phyloP scores from a whole-genome alignment of 1,140 invertebrate genomes.

The Hylyphantes graminicola region DNA sequence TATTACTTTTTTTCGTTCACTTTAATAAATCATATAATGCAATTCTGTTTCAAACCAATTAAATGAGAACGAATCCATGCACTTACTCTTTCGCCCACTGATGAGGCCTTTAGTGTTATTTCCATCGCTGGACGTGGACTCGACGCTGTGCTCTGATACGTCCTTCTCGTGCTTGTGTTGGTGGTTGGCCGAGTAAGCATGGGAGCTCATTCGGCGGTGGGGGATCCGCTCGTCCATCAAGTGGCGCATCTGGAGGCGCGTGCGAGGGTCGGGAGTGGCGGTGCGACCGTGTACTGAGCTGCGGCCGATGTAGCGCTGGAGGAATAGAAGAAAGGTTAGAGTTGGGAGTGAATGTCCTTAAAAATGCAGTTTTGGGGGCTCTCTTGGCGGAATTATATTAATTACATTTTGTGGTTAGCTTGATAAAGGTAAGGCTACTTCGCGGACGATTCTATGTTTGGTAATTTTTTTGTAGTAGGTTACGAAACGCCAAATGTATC shows the following conservation, averaged over 20 bases:
- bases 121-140: slow-evolving; percentile 34
- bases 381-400: too few relatives aligned
- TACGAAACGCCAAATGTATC: too few relatives aligned
- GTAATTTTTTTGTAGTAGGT: too few relatives aligned
- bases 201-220: slow-evolving; percentile 22
- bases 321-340: not conserved
- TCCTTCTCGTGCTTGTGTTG: not conserved
- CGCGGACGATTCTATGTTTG: too few relatives aligned
- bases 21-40: too few relatives aligned
- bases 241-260: slow-evolving; percentile 89
- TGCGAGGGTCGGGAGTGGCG: slow-evolving; percentile 80
- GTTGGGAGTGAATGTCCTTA: not conserved
- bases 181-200: not conserved
- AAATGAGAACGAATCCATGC: not conserved
- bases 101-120: slow-evolving; percentile 37
- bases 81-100: slow-evolving; percentile 33
- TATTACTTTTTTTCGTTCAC: too few relatives aligned
- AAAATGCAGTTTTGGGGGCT: too few relatives aligned
- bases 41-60: too few relatives aligned
- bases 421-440: too few relatives aligned
- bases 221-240: slow-evolving; percentile 72
- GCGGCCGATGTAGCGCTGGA: slow-evolving; percentile 15
- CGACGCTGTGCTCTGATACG: slow-evolving; percentile 27
- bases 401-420: too few relatives aligned
- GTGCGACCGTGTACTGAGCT: slow-evolving; percentile 9